Base-by-base conservation (phyloP, 2,888 invertebrate genomes). In the Anoplius nigerrimus region DNA sequence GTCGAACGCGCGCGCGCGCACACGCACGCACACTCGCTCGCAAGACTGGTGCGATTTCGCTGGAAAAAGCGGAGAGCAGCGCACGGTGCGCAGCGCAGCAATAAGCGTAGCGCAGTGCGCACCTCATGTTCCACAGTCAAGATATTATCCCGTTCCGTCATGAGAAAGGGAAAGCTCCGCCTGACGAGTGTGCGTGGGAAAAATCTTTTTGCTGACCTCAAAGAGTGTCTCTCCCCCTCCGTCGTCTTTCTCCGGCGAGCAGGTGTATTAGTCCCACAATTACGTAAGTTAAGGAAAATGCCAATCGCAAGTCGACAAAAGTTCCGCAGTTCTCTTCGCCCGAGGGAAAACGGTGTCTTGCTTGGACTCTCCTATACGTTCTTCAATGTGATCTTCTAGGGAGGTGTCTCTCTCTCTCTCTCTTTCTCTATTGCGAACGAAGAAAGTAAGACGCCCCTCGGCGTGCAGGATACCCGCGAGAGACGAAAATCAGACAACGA, bases 141-240 rank as follows among this genome's bases (percentile, higher is more conserved):
- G 74, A 74, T n/a, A n/a, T 64, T 62, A 43, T 1, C 21, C n/a
- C 5, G 45, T 51, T 66, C n/a, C 60, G 52, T 56, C 57, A 68
- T 66, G 75, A 67, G 67, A 76, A 72, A 79, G 64, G 68, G 72
- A 79, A 76, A 79, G 69, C 69, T 69, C 34, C 56, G 56, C 55
- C n/a, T 66, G 34, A 53, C 53, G 42, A 43, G 64, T 11, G 43
- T 46, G 58, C 53, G 64, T 76, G 69, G 59, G 69, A 76, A 70
- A 74, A 75, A 59, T 72, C 64, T 60, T 59, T 73, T 71, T 69
- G 67, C 58, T 63, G 68, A 68, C 62, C 69, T 73, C 67, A 13
- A 69, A 63, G 59, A 48, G 48, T 16, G 3, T 16, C 18, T 18
- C 48, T 18, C 52, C 42, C 34, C 2, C 53, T 11, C 34, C 34